phyloP scores from a whole-genome alignment of 2,797 vertebrate species.

The Emydoidea blandingii region DNA sequence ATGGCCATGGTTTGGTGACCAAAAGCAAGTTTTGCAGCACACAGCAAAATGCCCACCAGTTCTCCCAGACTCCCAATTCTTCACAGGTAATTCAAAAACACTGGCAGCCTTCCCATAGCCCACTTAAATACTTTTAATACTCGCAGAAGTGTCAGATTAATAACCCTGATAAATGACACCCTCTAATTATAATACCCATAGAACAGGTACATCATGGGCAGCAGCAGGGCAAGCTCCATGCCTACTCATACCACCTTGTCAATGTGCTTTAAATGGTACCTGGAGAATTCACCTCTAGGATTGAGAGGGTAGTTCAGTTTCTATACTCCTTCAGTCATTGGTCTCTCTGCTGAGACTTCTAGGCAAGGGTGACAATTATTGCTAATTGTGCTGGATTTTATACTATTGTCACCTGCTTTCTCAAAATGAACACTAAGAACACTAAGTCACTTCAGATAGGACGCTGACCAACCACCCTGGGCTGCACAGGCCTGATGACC shows the following conservation, averaged over 20 bases:
- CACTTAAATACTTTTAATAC: not conserved
- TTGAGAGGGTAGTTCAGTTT: not conserved
- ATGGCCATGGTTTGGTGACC: not conserved
- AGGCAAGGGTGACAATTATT: not conserved
- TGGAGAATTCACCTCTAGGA: not conserved
- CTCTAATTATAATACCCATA: not conserved
- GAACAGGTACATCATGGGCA: not conserved
- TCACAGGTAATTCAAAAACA: not conserved
- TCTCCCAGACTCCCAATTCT: not conserved
- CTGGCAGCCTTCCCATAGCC: not conserved
- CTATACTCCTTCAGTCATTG: not conserved
- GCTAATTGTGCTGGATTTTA: not conserved
- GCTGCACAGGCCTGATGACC: not conserved
- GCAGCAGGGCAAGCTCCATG: not conserved
- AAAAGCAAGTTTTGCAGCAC: not conserved
- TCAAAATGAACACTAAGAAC: not conserved
- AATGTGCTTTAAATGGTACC: not conserved
- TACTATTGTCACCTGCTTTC: not conserved
- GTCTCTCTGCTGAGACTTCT: not conserved
- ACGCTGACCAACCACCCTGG: fast-evolving
- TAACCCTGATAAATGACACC: not conserved
- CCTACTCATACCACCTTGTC: fast-evolving
- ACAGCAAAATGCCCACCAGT: not conserved
- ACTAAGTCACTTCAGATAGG: not conserved
- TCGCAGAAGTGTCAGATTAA: not conserved